Base-by-base conservation (phyloP, 2,797 vertebrate species). In the Hemitrygon akajei region DNA sequence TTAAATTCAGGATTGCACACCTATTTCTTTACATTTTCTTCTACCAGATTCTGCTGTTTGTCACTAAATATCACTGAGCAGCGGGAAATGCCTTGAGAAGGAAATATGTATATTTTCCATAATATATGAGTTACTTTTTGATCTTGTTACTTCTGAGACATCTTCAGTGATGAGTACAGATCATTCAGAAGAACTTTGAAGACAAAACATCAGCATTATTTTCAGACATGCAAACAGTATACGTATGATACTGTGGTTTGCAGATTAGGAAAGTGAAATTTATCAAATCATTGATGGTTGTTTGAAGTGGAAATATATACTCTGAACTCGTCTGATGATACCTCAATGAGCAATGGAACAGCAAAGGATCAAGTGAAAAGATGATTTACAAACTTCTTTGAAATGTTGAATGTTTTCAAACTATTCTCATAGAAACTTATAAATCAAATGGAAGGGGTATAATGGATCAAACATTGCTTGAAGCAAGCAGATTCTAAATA, bases 341-440 rank as follows among this genome's bases (percentile, higher is more conserved):
- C 66, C 69, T 30, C 4, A 30, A 27, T 92, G 27, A 75, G 40
- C 3, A 92, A 92, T 73, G 37, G 25, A 34, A 92, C 37, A 7
- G 16, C 25, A 73, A 40, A 30, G 12, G 69, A 56, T 75, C 37
- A 30, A 92, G 56, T 75, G 20, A 75, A 75, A 34, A 22, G 25
- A 92, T 9, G 1, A 7, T 71, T 69, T 71, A 27, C 81, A 87
- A 16, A 16, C 30, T 60, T 30, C 30, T 86, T 86, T 86, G 58
- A 89, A 89, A 89, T 89, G 18, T 89, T 66, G n/a, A 37, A 34
- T 66, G 86, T 89, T 69, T 89, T 89, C 86, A 89, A 89, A 89
- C 20, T 34, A 89, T 69, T 89, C 16, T 37, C 63, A 87, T 63
- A 66, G 18, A 66, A 66, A 89, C 34, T 89, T 16, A 73, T 75